Percentiles rank a stretch among this genome's conserved stretches.
Conservation (phyloP, 2,888 invertebrate species). For the Phortica okadai region DNA sequence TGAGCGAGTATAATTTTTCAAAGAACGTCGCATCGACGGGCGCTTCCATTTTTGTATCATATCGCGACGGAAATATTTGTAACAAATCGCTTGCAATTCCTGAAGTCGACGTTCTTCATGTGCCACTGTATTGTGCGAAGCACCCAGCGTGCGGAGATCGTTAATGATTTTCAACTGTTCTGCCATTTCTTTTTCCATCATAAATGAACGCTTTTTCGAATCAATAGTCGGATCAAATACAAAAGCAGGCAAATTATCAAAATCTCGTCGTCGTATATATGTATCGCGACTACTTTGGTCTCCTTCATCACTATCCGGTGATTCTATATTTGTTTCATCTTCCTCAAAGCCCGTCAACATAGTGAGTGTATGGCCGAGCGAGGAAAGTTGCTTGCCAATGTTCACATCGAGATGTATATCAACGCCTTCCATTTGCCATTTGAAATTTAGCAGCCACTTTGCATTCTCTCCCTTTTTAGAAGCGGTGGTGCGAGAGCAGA, state of each 20-base stretch:
- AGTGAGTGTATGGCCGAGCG: slow-evolving; percentile 95
- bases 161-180: slow-evolving; percentile 97
- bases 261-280: slow-evolving; percentile 80
- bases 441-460: slow-evolving; percentile 98
- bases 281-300: slow-evolving; percentile 81
- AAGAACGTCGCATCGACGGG: slow-evolving; percentile 75
- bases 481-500: slow-evolving; percentile 87
- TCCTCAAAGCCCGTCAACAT: slow-evolving; percentile 96
- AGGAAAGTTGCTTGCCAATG: slow-evolving; percentile 96
- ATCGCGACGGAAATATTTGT: slow-evolving; percentile 94
- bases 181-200: slow-evolving; percentile 98
- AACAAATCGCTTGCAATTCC: slow-evolving; percentile 94
- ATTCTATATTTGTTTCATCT: slow-evolving; percentile 82
- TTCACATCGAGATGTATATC: slow-evolving; percentile 97
- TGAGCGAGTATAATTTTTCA: slow-evolving; percentile 82
- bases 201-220: slow-evolving; percentile 90
- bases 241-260: slow-evolving; percentile 89
- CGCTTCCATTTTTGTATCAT: slow-evolving; percentile 85
- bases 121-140: slow-evolving; percentile 92
- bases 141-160: slow-evolving; percentile 91
- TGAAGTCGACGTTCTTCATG: slow-evolving; percentile 93
- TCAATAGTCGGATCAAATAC: slow-evolving; percentile 88
- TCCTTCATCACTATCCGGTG: slow-evolving; percentile 87
- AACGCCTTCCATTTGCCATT: slow-evolving; percentile 99
- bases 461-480: slow-evolving; percentile 93